A percentile compares a stretch with the other conserved stretches of the same genome.
phyloP scores from a whole-genome alignment of 2,888 invertebrate genomes.

The Gymnoscelis rufifasciata region DNA sequence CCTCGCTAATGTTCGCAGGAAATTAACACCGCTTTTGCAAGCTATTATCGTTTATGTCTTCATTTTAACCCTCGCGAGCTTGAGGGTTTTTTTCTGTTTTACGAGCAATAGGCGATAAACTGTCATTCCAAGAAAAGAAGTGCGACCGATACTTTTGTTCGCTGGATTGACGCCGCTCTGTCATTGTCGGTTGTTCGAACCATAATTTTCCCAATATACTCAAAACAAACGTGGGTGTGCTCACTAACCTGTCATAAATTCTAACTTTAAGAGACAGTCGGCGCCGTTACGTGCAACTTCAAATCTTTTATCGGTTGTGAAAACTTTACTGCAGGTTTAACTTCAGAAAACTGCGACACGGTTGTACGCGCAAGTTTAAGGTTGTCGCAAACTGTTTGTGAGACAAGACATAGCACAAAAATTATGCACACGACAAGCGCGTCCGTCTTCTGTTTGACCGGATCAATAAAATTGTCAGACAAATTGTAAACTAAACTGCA shows the following conservation, averaged over 20 bases:
- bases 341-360: conserved; percentile 15
- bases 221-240: conserved; percentile 36
- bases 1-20: conserved; percentile 56
- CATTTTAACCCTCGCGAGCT: conserved; percentile 50
- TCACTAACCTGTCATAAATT: conserved; percentile 51
- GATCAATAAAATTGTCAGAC: conserved; percentile 6
- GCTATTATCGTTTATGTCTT: conserved; percentile 58
- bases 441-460: not conserved
- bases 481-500: conserved; percentile 13
- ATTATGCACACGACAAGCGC: conserved; percentile 1
- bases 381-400: conserved; percentile 28
- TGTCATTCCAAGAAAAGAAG: conserved; percentile 19
- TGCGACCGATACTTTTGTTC: conserved; percentile 21
- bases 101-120: conserved; percentile 33
- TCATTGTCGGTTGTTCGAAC: conserved; percentile 28
- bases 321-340: conserved; percentile 41
- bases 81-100: conserved; percentile 38
- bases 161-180: conserved; percentile 20
- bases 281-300: conserved; percentile 39
- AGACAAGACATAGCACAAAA: conserved; percentile 8
- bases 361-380: conserved; percentile 18
- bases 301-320: conserved; percentile 51
- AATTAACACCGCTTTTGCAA: conserved; percentile 61
- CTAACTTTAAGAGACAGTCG: conserved; percentile 38
- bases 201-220: conserved; percentile 23